phyloP scores from a whole-genome alignment of 2,113 vertebrate species.

The Petrocephalus microphthalmus region DNA sequence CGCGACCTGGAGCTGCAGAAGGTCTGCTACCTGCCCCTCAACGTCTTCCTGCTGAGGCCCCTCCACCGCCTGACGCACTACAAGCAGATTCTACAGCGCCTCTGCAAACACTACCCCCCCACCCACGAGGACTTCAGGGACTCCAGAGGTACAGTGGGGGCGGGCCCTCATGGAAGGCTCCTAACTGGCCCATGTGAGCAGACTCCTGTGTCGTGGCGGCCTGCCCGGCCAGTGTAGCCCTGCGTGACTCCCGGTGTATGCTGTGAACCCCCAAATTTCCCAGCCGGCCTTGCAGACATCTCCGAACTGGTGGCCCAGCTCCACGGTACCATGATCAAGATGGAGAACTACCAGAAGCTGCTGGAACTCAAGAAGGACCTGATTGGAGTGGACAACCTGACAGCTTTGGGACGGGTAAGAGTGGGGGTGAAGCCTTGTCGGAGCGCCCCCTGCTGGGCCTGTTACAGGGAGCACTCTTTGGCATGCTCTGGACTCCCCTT shows the following conservation, averaged over 20 bases:
- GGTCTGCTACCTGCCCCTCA: constrained; percentile 93
- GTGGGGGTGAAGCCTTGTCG: neutral
- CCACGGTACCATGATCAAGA: constrained; percentile 82
- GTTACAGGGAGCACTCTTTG: neutral
- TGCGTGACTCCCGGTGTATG: neutral
- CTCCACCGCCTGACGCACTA: constrained; percentile 94
- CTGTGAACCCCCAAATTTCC: constrained; percentile 3
- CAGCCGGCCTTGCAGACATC: constrained; percentile 88
- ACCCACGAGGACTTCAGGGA: constrained; percentile 85
- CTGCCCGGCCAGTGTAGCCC: neutral
- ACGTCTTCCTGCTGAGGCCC: constrained; percentile 87
- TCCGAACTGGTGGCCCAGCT: constrained; percentile 87
- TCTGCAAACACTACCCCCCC: constrained; percentile 88
- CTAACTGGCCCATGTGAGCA: neutral
- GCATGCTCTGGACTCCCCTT: neutral
- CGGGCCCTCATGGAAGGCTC: neutral
- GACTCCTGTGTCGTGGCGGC: neutral
- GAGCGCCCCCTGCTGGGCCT: neutral
- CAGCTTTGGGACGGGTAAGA: constrained; percentile 79
- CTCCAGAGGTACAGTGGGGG: constrained; percentile 70
- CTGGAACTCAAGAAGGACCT: constrained; percentile 93
- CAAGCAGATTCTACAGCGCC: constrained; percentile 90
- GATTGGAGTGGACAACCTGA: constrained; percentile 84
- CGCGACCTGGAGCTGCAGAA: constrained; percentile 95
- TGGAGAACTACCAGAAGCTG: constrained; percentile 96